Evolutionary conservation across 92 coral and sea anemone species (phyloP), one percentile per base, ranked within the genome.

Genomic region (Umimayanthus chanpuru): DNA sequence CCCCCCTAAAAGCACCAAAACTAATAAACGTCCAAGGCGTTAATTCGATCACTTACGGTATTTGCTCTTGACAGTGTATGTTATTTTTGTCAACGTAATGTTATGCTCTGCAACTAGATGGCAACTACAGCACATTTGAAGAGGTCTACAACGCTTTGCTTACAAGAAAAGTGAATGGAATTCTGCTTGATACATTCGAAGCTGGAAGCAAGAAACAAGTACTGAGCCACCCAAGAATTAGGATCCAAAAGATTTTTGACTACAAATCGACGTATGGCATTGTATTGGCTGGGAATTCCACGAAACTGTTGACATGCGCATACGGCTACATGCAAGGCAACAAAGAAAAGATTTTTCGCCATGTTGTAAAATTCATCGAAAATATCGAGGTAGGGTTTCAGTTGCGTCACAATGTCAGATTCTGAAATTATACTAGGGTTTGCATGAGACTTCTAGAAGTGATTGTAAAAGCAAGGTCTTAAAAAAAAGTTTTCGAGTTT

Each of bases 231-330:
- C 72, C 84, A 80, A 55, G 50, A 0, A 28, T 80, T 80, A 29
- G 84, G 32, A 32, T 80, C 44, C 84, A 80, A 29, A 80, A 56
- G 71, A 80, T 80, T 28, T 80, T 29, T 36, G 84, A 80, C 65
- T 80, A 80, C 84, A 80, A 80, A 28, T 80, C 84, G 12, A 80
- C 84, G 49, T 80, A 80, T 32, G 84, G 84, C 50, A 32, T 80
- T 2, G 84, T 80, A 11, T 4, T 80, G 41, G 84, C 84, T 6
- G 84, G 84, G 15, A 80, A 80, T 29, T 80, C 84, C 49, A 80
- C 49, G 44, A 80, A 80, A 80, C 84, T 80, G 5, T 20, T 80
- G 25, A 58, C 72, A 8, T 80, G 84, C 28, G 50, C 84, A 0
- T 80, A 80, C 2, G 47, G 70, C 26, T 80, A 80, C 49, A 80